Base-by-base conservation (phyloP, 1,140 invertebrate genomes). In the Caerostris darwini region DNA sequence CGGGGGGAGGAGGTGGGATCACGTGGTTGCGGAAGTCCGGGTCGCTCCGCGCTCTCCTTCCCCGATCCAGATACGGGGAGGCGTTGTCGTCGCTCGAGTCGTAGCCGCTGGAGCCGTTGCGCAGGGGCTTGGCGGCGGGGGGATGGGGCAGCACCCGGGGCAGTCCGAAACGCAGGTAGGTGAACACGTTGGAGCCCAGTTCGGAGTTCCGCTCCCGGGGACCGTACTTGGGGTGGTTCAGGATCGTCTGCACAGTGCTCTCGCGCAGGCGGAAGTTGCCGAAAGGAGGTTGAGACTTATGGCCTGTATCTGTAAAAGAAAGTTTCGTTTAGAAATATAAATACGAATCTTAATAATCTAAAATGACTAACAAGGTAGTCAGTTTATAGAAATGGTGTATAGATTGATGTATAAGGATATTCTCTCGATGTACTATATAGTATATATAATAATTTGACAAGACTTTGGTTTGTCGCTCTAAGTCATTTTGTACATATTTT, bases 181-280 rank as follows among this genome's bases (percentile, higher is more conserved):
- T 98, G 96, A 98, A 98, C 96, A 99, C 98, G 95, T 99, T 99
- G 10, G 97, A 97, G 19, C 98, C 95, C 67, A 98, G 96, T 0
- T 98, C 97, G 64, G 97, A 98, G 97, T 98, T 98, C 8, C 95
- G 82, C 61, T 95, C 93, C 54, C 94, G 59, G n/a, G 96, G 96
- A 12, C 96, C 96, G 93, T 96, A 96, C 86, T 96, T 96, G 54
- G 95, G 98, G 96, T 99, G 98, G 92, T 98, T 98, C n/a, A 99
- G 96, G 81, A 99, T 99, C 19, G 98, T 98, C 96, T 99, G 98
- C 3, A 99, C 98, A 50, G 98, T 99, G 50, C 98, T 98, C 95
- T 99, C 98, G 83, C 98, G 96, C 4, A 99, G 97, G 95, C 99
- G 98, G 96, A 99, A 99, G 96, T 99, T 99, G 56, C 98, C 98